These are phyloP conservation scores for Apocheima hispidaria DNA, from an alignment of 2,888 invertebrate species.

Conservation along the genomic window DNA sequence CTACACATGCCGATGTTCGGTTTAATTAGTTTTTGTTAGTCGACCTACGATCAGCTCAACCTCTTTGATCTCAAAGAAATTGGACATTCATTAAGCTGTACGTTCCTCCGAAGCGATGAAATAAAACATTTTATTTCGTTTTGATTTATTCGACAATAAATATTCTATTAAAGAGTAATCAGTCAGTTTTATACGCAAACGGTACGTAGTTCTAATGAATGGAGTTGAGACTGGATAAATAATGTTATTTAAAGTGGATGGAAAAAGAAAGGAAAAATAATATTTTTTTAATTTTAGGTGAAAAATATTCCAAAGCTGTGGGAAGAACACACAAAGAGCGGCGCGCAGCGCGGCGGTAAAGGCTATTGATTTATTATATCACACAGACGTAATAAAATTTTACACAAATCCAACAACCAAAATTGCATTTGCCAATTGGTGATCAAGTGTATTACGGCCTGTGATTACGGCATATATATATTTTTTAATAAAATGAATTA, in stretches of 20 bases:
- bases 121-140: slow-evolving; percentile 40
- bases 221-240: background rate
- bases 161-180: slow-evolving; percentile 14
- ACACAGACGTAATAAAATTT: slow-evolving; percentile 53
- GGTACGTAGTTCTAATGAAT: slow-evolving; percentile 2
- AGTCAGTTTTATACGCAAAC: slow-evolving; percentile 8
- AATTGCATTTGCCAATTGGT: slow-evolving; percentile 48
- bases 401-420: slow-evolving; percentile 42
- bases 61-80: slow-evolving; percentile 55
- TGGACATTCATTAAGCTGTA: slow-evolving; percentile 48
- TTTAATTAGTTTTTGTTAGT: slow-evolving; percentile 80
- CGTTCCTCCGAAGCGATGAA: slow-evolving; percentile 29
- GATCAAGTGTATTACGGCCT: slow-evolving; percentile 44
- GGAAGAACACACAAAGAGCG: slow-evolving; percentile 48
- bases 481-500: background rate
- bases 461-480: slow-evolving; percentile 2
- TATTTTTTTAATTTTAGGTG: slow-evolving; percentile 40
- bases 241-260: slow-evolving; percentile 5
- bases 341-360: slow-evolving; percentile 41
- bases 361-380: slow-evolving; percentile 56
- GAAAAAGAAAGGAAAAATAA: background rate
- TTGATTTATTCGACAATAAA: slow-evolving; percentile 17
- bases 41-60: slow-evolving; percentile 56
- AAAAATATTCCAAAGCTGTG: slow-evolving; percentile 36
- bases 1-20: slow-evolving; percentile 75